These are phyloP conservation scores for Sebastes steindachneri DNA, from an alignment of 2,797 vertebrate genomes.

Conservation along the genomic window DNA sequence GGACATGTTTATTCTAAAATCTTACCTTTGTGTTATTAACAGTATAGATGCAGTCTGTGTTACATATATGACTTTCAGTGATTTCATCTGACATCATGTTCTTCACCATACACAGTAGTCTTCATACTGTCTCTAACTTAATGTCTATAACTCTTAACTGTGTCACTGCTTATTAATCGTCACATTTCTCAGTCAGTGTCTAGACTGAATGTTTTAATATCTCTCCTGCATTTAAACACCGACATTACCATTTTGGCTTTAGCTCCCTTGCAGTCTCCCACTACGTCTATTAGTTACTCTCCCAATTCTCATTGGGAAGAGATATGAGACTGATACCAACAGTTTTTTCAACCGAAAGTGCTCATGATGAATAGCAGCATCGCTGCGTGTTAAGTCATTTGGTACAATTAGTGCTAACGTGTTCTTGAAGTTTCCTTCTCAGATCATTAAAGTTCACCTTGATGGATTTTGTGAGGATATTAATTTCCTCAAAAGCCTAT, in stretches of 20 bases:
- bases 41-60: not conserved
- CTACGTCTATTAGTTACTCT: not conserved
- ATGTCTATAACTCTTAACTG: not conserved
- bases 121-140: not conserved
- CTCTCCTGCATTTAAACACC: not conserved
- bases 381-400: conserved; percentile 16
- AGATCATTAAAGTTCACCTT: conserved; percentile 59
- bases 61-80: not conserved
- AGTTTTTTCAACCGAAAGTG: not conserved
- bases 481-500: conserved; percentile 51
- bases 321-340: not conserved
- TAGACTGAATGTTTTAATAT: not conserved
- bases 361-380: conserved; percentile 12
- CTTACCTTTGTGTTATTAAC: not conserved
- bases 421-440: conserved; percentile 40
- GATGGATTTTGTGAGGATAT: conserved; percentile 47
- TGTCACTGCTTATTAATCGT: not conserved
- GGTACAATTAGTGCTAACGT: conserved; percentile 23
- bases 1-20: not conserved
- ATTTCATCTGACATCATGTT: not conserved
- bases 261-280: not conserved
- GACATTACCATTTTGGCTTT: not conserved
- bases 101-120: too few relatives aligned
- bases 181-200: not conserved
- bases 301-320: not conserved